Evolutionary conservation across 2,888 invertebrate species (phyloP).

Genomic region (Schizaphis graminum): DNA sequence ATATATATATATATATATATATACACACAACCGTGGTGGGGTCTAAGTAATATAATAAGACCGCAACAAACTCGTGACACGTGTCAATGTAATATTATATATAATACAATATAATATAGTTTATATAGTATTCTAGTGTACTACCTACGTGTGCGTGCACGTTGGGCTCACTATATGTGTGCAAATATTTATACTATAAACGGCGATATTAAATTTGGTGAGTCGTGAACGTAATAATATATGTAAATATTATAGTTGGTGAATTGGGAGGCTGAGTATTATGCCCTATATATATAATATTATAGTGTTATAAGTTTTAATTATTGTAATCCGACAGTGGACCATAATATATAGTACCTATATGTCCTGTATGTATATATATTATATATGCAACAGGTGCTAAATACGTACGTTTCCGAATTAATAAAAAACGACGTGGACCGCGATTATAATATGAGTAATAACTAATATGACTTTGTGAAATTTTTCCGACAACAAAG

Average conservation of each 20-base stretch:
- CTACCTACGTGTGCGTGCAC: neutral
- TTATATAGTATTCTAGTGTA: neutral
- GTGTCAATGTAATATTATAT: slow-evolving; percentile 4
- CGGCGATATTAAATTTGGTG: neutral
- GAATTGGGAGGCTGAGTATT: neutral
- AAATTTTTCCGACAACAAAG: slow-evolving; percentile 2
- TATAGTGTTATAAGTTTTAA: slow-evolving; percentile 17
- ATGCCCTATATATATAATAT: neutral
- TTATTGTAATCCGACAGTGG: neutral
- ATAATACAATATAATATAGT: neutral
- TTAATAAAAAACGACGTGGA: slow-evolving; percentile 5
- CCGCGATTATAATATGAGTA: neutral
- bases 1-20: neutral
- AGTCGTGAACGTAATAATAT: neutral
- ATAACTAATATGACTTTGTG: neutral
- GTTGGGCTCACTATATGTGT: neutral
- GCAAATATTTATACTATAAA: neutral
- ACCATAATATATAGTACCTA: neutral
- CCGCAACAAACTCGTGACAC: slow-evolving; percentile 3
- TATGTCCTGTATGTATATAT: neutral
- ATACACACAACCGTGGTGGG: neutral
- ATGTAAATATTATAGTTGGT: neutral
- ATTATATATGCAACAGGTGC: neutral
- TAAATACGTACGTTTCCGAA: neutral
- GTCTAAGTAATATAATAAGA: neutral